phyloP scores from a whole-genome alignment of 2,113 vertebrate species.

The Calonectris borealis region DNA sequence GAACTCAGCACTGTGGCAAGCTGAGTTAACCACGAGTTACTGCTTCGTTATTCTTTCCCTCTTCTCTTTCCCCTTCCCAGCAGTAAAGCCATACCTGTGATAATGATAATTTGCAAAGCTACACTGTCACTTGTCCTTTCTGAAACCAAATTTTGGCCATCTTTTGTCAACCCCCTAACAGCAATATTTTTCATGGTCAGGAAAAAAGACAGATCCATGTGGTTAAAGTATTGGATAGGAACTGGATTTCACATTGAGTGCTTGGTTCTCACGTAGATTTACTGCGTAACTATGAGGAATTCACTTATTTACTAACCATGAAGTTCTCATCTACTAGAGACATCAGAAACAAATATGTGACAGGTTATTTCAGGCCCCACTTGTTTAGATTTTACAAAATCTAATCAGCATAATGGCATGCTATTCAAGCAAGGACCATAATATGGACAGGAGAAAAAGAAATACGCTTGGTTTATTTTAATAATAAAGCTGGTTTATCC shows the following conservation, averaged over 20 bases:
- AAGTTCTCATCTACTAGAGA: not conserved
- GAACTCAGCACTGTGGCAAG: not conserved
- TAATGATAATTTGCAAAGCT: not conserved
- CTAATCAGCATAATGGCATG: not conserved
- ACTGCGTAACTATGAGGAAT: not conserved
- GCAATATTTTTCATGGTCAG: not conserved
- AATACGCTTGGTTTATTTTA: not conserved
- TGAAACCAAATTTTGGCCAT: not conserved
- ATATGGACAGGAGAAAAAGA: not conserved
- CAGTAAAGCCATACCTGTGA: not conserved
- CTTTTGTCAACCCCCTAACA: not conserved
- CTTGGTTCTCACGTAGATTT: not conserved
- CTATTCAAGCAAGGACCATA: not conserved
- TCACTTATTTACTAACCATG: not conserved
- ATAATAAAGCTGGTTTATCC: not conserved
- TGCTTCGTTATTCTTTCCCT: not conserved
- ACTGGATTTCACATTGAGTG: not conserved
- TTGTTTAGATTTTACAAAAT: not conserved
- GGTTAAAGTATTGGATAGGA: not conserved
- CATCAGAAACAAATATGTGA: not conserved
- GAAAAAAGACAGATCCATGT: not conserved
- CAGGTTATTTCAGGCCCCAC: not conserved
- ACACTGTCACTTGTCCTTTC: not conserved
- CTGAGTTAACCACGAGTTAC: not conserved
- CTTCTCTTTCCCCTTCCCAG: not conserved